Base-by-base conservation (phyloP, 2,113 vertebrate genomes). In the Todiramphus chloris region DNA sequence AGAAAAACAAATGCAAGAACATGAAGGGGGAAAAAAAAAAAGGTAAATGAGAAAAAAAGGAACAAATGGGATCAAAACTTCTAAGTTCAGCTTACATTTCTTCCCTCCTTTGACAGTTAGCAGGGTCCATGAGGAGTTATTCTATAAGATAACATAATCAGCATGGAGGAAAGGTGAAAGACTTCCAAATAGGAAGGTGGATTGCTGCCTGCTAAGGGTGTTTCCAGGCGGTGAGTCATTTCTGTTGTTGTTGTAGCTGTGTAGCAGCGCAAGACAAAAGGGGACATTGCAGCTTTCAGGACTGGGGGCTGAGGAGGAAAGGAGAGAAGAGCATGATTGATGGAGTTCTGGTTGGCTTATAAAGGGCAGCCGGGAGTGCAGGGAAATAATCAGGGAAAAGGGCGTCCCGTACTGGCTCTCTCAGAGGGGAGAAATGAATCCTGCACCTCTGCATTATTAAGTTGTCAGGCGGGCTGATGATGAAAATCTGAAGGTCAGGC, bases 401-500 rank as follows among this genome's bases (percentile, higher is more conserved):
- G 99, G 98, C 98, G 98, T 99, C 98, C 98, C 97, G 97, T 97
- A 98, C 98, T 93, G 98, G 98, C 98, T 98, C 97, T 97, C 98
- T 98, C 98, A 97, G 98, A 98, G 98, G 97, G 98, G 98, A 98
- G 98, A 98, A 98, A 98, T 98, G 98, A 99, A 98, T 98, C 98
- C 96, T 97, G 98, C 97, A 98, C 98, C 98, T 98, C 98, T 98
- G 98, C 99, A 99, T 99, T 99, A 99, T 99, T 99, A 99, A 99
- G 98, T 98, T 98, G 98, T 98, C 98, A 98, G 98, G 98, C 98
- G 92, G 98, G 98, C 98, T 98, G 99, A 99, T 99, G 99, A 99
- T 99, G 99, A 99, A 99, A 99, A 99, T 99, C 98, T 99, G 99
- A 99, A 99, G 99, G 99, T 99, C 98, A 98, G 98, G 98, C 97